Conservation (phyloP, 30 jellyfish, hydroid and myxozoan genomes). For the Pelagia noctiluca region DNA sequence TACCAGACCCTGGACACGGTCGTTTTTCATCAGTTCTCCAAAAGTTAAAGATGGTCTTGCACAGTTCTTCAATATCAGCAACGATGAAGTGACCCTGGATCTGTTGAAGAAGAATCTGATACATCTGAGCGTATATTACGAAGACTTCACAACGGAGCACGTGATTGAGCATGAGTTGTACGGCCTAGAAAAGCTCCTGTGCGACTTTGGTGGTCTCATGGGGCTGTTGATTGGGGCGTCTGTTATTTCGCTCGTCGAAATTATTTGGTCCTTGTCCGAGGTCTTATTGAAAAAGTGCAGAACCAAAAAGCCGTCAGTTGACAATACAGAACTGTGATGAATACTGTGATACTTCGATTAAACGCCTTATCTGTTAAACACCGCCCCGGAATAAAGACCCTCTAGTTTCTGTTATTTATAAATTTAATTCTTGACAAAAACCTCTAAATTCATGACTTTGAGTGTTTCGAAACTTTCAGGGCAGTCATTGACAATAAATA, state of each 20-base stretch:
- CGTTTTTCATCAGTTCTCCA: neutral
- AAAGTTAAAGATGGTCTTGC: neutral
- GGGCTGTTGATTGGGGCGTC: neutral
- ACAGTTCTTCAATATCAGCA: neutral
- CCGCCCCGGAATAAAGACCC: too few relatives aligned
- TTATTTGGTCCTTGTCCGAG: neutral
- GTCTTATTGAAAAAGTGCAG: neutral
- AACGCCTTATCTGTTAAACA: too few relatives aligned
- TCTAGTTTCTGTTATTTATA: too few relatives aligned
- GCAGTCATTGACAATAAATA: too few relatives aligned
- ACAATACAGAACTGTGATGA: too few relatives aligned
- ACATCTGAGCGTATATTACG: neutral
- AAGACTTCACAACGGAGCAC: neutral
- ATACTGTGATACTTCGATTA: too few relatives aligned
- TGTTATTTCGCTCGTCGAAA: neutral
- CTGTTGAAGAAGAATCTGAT: neutral
- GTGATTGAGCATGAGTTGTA: neutral
- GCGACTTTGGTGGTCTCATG: neutral
- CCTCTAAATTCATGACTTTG: too few relatives aligned
- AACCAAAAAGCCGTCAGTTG: too few relatives aligned
- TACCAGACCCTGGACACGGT: neutral
- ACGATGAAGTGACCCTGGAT: neutral
- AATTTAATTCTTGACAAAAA: too few relatives aligned
- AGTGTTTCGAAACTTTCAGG: too few relatives aligned
- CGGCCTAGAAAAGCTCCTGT: neutral